Base-by-base conservation (phyloP, 2,797 vertebrate species). In the Sebastolobus altivelis region DNA sequence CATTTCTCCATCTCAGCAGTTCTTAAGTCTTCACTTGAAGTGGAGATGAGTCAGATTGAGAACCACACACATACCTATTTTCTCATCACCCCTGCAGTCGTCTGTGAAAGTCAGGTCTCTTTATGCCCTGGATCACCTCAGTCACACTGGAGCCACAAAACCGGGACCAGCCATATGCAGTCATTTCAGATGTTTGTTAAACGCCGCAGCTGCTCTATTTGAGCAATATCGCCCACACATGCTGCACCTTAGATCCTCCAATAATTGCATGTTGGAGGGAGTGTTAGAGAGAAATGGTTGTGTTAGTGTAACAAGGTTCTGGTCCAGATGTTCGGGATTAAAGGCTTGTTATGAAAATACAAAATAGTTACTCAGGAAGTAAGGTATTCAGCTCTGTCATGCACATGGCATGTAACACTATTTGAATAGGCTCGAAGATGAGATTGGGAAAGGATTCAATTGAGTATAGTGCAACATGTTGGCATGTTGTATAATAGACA, bases 261-360 rank as follows among this genome's bases (percentile, higher is more conserved):
- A 88, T 92, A 90, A 93, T 84, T 89, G 89, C 84, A 86, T 71
- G 83, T 77, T 80, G 80, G 82, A 72, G 79, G 82, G 78, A 88
- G 81, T 85, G 85, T 88, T 71, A 43, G 75, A 85, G 77, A 87
- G 79, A 89, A 90, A 88, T 55, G 56, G 43, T 72, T 80, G 65
- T 86, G 91, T 88, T 85, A 77, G 84, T 89, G 88, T 87, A 87
- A 86, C 80, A 83, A 81, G 82, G 85, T 84, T 87, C 83, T 77
- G 80, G 65, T 84, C 88, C 92, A 94, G 93, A 93, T 91, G 89
- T 90, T 90, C 73, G 65, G 81, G 88, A 93, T 93, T 92, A 88
- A 87, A 84, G 82, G 82, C 80, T 86, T 89, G 75, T 88, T 91
- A 88, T 91, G 81, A 91, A 91, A 92, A 92, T 90, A 90, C 76